Base-by-base conservation (phyloP, 2,888 invertebrate genomes). In the Brenthis hecate region DNA sequence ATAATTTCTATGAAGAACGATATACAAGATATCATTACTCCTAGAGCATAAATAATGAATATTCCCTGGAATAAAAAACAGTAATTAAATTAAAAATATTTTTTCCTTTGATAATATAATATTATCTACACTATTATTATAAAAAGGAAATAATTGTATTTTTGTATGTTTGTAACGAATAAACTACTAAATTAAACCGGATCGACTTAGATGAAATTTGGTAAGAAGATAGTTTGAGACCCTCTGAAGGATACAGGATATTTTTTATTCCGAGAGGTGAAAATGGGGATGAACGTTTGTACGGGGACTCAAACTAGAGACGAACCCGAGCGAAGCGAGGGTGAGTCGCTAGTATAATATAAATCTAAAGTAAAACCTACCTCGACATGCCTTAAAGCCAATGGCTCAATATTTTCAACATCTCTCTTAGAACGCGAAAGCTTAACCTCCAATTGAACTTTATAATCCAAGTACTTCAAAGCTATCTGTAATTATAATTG, bases 361-460 rank as follows among this genome's bases (percentile, higher is more conserved):
- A 56, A 36, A 43, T 43, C 36, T 19, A 54, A 14, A 56, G 32
- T n/a, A 51, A 19, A 63, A 67, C 72, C 64, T 77, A 92, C 92
- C 81, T 85, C 79, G 70, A 92, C 81, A 68, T 88, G 85, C 50
- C 77, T 76, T 56, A 86, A 75, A 65, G 73, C 80, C 56, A 93
- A 76, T 1, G 87, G 78, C 56, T 85, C 78, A 47, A 83, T 76
- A 54, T 72, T 77, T 53, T 83, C 86, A n/a, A 85, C 84, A 68
- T 88, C 87, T 68, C 79, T 82, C 71, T 81, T 84, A 16, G 82
- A 80, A 51, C 91, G 82, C 13, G 93, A 93, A 16, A 90, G 83
- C 73, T 87, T 89, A 0, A 94, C 93, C 76, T 92, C 93, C 65
- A 92, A 80, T 79, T 94, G 94, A 6, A 94, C 92, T 76, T 91